A percentile compares a stretch with the other conserved stretches of the same genome.
These are phyloP conservation scores for Oriolus oriolus DNA, from an alignment of 2,113 vertebrate species.

Conservation along the genomic window DNA sequence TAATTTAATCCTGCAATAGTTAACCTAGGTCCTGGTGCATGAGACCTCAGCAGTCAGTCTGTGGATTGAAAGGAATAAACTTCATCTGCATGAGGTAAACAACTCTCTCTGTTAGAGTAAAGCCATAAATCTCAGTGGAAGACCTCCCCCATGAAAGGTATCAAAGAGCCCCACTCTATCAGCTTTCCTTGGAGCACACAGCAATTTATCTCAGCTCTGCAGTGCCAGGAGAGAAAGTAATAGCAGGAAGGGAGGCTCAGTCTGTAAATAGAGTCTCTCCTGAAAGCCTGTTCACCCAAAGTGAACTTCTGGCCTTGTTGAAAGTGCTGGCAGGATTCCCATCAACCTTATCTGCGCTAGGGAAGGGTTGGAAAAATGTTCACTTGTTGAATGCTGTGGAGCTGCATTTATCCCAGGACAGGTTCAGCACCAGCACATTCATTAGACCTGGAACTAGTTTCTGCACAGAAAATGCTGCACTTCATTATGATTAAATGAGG, in stretches of 20 bases:
- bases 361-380: background rate
- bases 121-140: background rate
- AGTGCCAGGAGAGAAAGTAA: background rate
- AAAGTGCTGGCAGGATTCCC: background rate
- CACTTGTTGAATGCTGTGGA: fast-evolving
- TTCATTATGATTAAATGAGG: background rate
- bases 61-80: background rate
- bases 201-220: background rate
- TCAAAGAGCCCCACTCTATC: background rate
- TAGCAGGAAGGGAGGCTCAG: background rate
- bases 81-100: background rate
- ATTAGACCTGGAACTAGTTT: background rate
- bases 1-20: background rate
- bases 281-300: background rate
- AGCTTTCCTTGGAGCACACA: background rate
- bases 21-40: background rate
- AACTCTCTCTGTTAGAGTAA: background rate
- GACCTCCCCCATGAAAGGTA: background rate
- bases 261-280: background rate
- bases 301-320: background rate
- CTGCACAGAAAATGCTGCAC: background rate
- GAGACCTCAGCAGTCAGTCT: background rate
- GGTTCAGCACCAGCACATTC: background rate
- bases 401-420: background rate
- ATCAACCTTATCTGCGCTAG: background rate